phyloP scores from a whole-genome alignment of 2,113 vertebrate genomes.

The Proterorhinus semilunaris region DNA sequence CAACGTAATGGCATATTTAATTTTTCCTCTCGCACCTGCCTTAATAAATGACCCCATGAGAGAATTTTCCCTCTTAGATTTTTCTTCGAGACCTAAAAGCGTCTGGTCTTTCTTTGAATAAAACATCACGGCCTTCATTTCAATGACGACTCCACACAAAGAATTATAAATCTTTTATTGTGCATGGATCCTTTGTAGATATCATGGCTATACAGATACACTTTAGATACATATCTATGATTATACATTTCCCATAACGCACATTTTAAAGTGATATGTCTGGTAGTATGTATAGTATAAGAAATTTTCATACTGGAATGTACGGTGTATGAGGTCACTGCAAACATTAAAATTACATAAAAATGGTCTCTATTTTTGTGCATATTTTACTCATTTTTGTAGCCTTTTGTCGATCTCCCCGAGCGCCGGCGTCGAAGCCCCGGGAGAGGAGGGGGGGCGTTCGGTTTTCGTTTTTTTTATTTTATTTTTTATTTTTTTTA shows the following conservation, averaged over 20 bases:
- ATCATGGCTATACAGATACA: constrained; percentile 86
- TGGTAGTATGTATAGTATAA: constrained; percentile 96
- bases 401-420: constrained; percentile 69
- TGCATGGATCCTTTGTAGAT: constrained; percentile 87
- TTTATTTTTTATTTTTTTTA: too few species aligned
- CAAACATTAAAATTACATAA: constrained; percentile 97
- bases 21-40: too few species aligned
- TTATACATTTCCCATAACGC: constrained; percentile 87
- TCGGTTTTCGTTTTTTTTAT: too few species aligned
- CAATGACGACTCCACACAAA: constrained; percentile 71
- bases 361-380: constrained; percentile 86
- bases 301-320: constrained; percentile 95
- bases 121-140: neutral
- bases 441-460: constrained; percentile 68
- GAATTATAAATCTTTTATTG: constrained; percentile 98
- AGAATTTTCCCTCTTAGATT: too few species aligned
- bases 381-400: constrained; percentile 77
- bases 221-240: constrained; percentile 87
- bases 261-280: constrained; percentile 97
- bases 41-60: too few species aligned
- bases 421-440: constrained; percentile 75
- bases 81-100: too few species aligned
- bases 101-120: too few species aligned
- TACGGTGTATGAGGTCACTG: constrained; percentile 97
- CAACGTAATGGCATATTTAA: too few species aligned